A percentile compares a stretch with the other conserved stretches of the same genome.
Conservation (phyloP, 1,140 invertebrate genomes). For the Macrocentrus cingulum region DNA sequence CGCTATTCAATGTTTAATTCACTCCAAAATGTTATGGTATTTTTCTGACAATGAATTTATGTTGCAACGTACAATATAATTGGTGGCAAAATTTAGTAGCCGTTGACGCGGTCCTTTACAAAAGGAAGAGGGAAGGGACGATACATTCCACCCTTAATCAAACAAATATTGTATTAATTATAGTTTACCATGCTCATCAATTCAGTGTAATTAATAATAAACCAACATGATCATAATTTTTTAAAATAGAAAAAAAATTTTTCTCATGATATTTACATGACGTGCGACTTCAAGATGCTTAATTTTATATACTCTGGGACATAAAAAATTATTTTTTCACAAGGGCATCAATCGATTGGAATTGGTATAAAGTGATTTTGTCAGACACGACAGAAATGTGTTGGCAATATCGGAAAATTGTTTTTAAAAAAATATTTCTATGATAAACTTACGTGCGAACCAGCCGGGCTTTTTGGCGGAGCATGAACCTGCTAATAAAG, state of each 20-base stretch:
- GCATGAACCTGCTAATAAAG: conserved; percentile 35
- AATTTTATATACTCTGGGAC: too few relatives aligned
- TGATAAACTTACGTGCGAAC: conserved; percentile 26
- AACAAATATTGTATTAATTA: conserved; percentile 37
- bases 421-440: too few relatives aligned
- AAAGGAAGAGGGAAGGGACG: conserved; percentile 55
- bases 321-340: too few relatives aligned
- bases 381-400: too few relatives aligned
- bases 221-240: too few relatives aligned
- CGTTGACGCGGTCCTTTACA: conserved; percentile 52
- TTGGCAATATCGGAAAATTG: too few relatives aligned
- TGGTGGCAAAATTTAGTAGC: conserved; percentile 40
- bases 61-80: conserved; percentile 33
- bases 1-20: neutral
- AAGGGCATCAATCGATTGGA: too few relatives aligned
- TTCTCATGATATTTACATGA: too few relatives aligned
- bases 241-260: too few relatives aligned
- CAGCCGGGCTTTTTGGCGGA: conserved; percentile 40
- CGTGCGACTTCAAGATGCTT: too few relatives aligned
- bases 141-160: conserved; percentile 51
- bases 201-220: neutral
- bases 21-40: conserved; percentile 1
- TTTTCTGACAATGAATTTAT: neutral
- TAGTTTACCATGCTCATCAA: conserved; percentile 23
- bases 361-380: too few relatives aligned